Conservation (phyloP, 2,888 invertebrate species). For the Drosophila borborema region DNA sequence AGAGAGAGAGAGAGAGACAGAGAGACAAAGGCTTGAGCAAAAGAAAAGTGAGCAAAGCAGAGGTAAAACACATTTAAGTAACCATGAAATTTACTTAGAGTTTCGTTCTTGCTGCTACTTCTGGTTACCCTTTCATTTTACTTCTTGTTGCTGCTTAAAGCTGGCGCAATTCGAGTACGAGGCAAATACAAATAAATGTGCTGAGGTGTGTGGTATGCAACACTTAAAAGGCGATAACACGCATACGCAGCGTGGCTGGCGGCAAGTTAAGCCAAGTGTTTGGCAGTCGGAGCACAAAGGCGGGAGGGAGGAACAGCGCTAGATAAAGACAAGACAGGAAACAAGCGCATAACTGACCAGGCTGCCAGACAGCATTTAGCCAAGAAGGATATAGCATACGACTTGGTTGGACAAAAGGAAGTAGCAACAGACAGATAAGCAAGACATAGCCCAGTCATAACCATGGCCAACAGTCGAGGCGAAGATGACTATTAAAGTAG, state of each 20-base stretch:
- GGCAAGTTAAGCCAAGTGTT: constrained; percentile 10
- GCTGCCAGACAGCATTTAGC: constrained; percentile 41
- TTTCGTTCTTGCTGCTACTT: constrained; percentile 18
- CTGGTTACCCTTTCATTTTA: constrained; percentile 3
- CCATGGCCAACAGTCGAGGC: neutral
- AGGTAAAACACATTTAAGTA: constrained; percentile 61
- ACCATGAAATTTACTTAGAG: constrained; percentile 70
- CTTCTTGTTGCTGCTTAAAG: constrained; percentile 35
- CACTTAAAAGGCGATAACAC: constrained; percentile 62
- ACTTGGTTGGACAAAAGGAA: constrained; percentile 30
- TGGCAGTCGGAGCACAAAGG: neutral
- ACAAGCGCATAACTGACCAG: constrained; percentile 63
- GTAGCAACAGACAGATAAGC: constrained; percentile 36
- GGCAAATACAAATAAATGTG: constrained; percentile 61
- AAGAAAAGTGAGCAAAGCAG: constrained; percentile 15
- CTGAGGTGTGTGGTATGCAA: constrained; percentile 54
- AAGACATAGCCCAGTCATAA: constrained; percentile 34
- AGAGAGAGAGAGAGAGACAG: neutral
- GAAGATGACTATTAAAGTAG: constrained; percentile 6
- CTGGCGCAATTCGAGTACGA: constrained; percentile 59
- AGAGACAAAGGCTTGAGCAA: neutral
- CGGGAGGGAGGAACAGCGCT: constrained; percentile 14
- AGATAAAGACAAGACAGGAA: constrained; percentile 56
- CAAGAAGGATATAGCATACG: constrained; percentile 39
- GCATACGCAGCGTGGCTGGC: constrained; percentile 54